A percentile compares a stretch with the other conserved stretches of the same genome.
Conservation (phyloP, 2,888 invertebrate species). For the Drosophila borealis region DNA sequence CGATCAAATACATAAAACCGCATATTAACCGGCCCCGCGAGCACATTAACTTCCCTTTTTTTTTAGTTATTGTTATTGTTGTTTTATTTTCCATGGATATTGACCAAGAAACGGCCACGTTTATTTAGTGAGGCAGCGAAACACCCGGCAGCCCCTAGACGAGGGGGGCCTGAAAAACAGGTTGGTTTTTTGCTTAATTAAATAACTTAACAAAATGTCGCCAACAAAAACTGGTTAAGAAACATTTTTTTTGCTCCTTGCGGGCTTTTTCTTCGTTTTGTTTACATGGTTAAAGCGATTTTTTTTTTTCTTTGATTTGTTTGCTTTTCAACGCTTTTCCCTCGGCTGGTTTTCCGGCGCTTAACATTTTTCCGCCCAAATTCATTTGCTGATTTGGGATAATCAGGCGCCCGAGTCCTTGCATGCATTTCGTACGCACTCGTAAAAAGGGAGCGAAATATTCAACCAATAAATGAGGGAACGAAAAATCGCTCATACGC, state of each 20-base stretch:
- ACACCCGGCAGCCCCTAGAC: slow-evolving; percentile 11
- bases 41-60: slow-evolving; percentile 49
- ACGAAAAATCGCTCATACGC: slow-evolving; percentile 70
- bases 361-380: slow-evolving; percentile 50
- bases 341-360: slow-evolving; percentile 11
- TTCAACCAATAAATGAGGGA: slow-evolving; percentile 23
- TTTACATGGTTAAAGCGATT: slow-evolving; percentile 35
- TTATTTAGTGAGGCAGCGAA: slow-evolving; percentile 29
- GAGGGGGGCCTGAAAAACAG: slow-evolving; percentile 31
- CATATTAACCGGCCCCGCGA: slow-evolving; percentile 33
- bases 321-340: slow-evolving; percentile 33
- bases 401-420: slow-evolving; percentile 35
- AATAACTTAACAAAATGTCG: slow-evolving; percentile 46
- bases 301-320: slow-evolving; percentile 35
- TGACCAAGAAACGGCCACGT: slow-evolving; percentile 57
- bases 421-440: slow-evolving; percentile 20
- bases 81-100: slow-evolving; percentile 51
- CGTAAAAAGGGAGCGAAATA: slow-evolving; percentile 35
- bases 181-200: slow-evolving; percentile 57
- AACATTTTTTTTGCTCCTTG: background rate
- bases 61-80: slow-evolving; percentile 28
- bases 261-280: background rate
- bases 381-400: slow-evolving; percentile 58
- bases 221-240: slow-evolving; percentile 7
- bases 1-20: slow-evolving; percentile 71